phyloP scores from a whole-genome alignment of 2,888 invertebrate genomes.

The Lasius fuliginosus region DNA sequence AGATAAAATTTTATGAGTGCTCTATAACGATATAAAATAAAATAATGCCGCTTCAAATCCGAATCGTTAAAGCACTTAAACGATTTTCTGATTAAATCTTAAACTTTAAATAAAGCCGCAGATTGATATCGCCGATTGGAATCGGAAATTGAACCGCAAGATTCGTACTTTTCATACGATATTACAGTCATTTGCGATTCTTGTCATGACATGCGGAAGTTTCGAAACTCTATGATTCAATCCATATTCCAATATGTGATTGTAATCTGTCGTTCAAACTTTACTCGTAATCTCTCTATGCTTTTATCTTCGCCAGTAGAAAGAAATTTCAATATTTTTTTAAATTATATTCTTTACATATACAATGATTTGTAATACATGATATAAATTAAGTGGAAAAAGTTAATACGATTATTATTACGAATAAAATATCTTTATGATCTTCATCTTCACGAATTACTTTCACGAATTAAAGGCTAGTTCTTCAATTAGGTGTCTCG shows the following conservation, averaged over 20 bases:
- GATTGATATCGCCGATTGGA: conserved; percentile 12
- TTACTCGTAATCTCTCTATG: neutral
- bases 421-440: neutral
- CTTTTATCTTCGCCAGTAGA: neutral
- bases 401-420: conserved; percentile 8
- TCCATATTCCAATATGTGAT: conserved; percentile 23
- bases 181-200: conserved; percentile 9
- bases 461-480: neutral
- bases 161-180: conserved; percentile 7
- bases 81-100: conserved; percentile 27
- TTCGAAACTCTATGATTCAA: conserved; percentile 8
- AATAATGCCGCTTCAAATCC: neutral
- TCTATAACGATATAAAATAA: neutral
- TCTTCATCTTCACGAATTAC: neutral
- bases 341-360: neutral
- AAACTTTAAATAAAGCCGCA: conserved; percentile 6
- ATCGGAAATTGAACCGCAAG: conserved; percentile 28
- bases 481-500: conserved; percentile 4
- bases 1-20: neutral
- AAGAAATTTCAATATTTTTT: neutral
- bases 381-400: neutral
- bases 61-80: neutral
- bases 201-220: conserved; percentile 19
- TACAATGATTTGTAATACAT: neutral
- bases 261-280: conserved; percentile 7